Percentiles rank a stretch among this genome's conserved stretches.
These are phyloP conservation scores for Arctopsyche grandis DNA, from an alignment of 1,140 invertebrate species.

Conservation along the genomic window DNA sequence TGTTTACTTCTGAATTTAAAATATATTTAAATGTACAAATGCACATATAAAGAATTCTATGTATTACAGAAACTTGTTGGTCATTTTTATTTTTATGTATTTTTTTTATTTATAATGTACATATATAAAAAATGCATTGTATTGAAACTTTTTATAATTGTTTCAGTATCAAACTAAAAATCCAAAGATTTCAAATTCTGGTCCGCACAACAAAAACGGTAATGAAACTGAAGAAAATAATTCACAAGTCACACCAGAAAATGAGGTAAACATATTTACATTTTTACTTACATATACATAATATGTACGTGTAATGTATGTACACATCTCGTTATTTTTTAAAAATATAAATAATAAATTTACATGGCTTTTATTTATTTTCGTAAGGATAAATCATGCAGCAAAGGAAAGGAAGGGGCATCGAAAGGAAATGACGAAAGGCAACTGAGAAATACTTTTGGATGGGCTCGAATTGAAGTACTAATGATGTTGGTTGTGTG, in stretches of 20 bases:
- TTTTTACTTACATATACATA: background rate
- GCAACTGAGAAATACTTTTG: slow-evolving; percentile 86
- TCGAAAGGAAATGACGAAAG: slow-evolving; percentile 63
- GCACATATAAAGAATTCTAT: no score
- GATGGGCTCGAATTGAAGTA: slow-evolving; percentile 90
- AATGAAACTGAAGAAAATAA: background rate
- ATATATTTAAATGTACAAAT: no score
- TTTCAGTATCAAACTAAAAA: slow-evolving; percentile 13
- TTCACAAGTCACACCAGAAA: background rate
- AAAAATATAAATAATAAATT: background rate
- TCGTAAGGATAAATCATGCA: background rate
- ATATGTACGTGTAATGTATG: no score
- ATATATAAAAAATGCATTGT: background rate
- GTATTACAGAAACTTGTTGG: no score
- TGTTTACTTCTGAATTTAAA: no score
- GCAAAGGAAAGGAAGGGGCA: background rate
- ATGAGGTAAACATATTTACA: background rate
- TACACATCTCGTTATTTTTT: background rate
- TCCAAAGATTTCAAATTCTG: background rate
- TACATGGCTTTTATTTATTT: background rate
- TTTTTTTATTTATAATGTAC: background rate
- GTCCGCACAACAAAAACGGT: background rate
- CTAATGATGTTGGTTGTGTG: slow-evolving; percentile 83
- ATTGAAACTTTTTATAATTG: background rate
- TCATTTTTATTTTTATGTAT: background rate